Evolutionary conservation across 2,113 vertebrate genomes (phyloP), one percentile per base, ranked within the genome.

Genomic region (Irena cyanogastra): DNA sequence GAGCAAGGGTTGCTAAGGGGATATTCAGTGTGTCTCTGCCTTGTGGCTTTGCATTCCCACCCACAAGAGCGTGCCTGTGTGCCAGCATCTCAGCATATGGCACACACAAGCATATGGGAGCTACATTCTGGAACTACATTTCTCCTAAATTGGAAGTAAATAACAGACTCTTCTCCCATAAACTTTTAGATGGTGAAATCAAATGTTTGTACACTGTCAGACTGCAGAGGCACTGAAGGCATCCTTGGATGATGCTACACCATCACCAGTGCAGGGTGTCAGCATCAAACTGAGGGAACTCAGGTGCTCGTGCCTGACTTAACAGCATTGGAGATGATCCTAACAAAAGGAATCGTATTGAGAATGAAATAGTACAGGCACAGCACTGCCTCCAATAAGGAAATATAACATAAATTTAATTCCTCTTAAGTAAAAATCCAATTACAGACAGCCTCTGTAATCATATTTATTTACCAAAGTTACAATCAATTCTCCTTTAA

Each of bases 401-500:
- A 80, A 12, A 93, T 33, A 89, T 53, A 91, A 90, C 65, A 42
- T 35, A 93, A 95, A 93, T 87, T 93, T 20, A 42, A 81, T 71
- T 84, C 79, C 71, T 89, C 87, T 78, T 59, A 84, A 60, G 50
- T 72, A 80, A 95, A 85, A 95, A 82, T 79, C 72, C 87, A 92
- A 93, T 92, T 93, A 95, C 65, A 86, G 91, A 66, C 72, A 74
- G 24, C 83, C 89, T 89, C 78, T 60, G 82, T 81, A 92, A 84
- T 71, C 45, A 80, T 53, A 26, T 89, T 74, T 45, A 68, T 77
- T 95, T 94, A 87, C 50, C 79, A 49, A 95, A 93, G 91, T 83
- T 82, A 94, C 79, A 94, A 93, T 68, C 94, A 64, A 87, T 88
- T 94, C 79, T 74, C 90, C 76, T 86, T 96, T 42, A 64, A 92